Percentiles rank a stretch among this genome's conserved stretches.
phyloP scores from a whole-genome alignment of 2,888 invertebrate species.

The Scaeva pyrastri region DNA sequence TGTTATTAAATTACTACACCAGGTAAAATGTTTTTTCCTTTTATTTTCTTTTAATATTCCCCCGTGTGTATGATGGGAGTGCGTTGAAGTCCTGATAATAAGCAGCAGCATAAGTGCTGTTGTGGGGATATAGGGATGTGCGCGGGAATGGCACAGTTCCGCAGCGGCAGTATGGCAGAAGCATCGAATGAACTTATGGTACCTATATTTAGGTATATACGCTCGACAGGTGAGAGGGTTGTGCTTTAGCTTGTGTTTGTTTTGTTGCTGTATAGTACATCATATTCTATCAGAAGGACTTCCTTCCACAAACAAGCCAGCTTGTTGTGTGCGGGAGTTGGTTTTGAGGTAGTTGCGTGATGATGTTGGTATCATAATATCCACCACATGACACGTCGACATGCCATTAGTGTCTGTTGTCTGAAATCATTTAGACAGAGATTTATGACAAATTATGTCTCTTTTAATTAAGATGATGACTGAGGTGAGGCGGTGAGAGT shows the following conservation, averaged over 20 bases:
- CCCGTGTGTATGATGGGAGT: not conserved
- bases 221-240: conserved; percentile 30
- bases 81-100: conserved; percentile 7
- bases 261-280: not conserved
- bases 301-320: conserved; percentile 37
- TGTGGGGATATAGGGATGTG: not conserved
- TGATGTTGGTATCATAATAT: conserved; percentile 48
- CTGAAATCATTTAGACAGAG: conserved; percentile 68
- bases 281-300: conserved; percentile 12
- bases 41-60: conserved; percentile 19
- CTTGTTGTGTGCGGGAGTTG: not conserved
- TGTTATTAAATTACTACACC: conserved; percentile 62
- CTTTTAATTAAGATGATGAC: conserved; percentile 71
- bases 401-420: conserved; percentile 73
- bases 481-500: not conserved
- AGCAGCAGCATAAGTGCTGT: not conserved
- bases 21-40: conserved; percentile 56
- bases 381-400: conserved; percentile 63
- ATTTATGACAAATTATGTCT: conserved; percentile 69
- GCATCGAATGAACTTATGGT: conserved; percentile 21
- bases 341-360: conserved; percentile 49
- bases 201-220: conserved; percentile 44
- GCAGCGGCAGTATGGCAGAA: not conserved
- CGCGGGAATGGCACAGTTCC: not conserved
- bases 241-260: conserved; percentile 4